phyloP scores from a whole-genome alignment of 2,888 invertebrate species.

The Parnassius apollo region DNA sequence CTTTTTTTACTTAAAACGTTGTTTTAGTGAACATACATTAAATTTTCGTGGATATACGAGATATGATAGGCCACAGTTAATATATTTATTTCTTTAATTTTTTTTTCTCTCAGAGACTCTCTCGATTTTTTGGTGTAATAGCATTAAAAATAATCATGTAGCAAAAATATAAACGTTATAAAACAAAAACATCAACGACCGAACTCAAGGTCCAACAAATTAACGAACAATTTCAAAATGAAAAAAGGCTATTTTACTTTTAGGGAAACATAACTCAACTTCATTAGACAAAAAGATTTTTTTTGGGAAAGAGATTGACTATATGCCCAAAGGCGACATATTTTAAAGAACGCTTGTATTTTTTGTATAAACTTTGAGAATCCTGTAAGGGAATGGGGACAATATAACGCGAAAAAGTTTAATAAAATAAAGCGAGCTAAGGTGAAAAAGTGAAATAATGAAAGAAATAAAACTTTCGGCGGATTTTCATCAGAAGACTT shows the following conservation, averaged over 20 bases:
- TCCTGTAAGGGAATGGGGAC: constrained; percentile 15
- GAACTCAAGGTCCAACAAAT: too few relatives aligned
- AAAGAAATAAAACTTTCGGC: constrained; percentile 9
- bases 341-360: constrained; percentile 19
- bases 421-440: constrained; percentile 19
- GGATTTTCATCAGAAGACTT: constrained; percentile 9
- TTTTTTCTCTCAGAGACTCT: too few relatives aligned
- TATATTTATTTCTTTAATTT: too few relatives aligned
- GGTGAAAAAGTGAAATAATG: constrained; percentile 14
- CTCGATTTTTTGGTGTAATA: too few relatives aligned
- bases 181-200: too few relatives aligned
- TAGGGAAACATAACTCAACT: constrained; percentile 16
- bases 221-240: constrained; percentile 11
- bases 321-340: constrained; percentile 24
- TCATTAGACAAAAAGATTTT: constrained; percentile 16
- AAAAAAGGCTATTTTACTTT: constrained; percentile 13
- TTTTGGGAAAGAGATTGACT: constrained; percentile 16
- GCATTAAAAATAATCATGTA: too few relatives aligned
- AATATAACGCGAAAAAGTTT: constrained; percentile 24
- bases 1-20: too few relatives aligned
- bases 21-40: too few relatives aligned
- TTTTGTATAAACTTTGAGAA: constrained; percentile 20
- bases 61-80: too few relatives aligned
- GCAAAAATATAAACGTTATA: too few relatives aligned
- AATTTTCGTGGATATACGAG: too few relatives aligned